These are phyloP conservation scores for Pammene fasciana DNA, from an alignment of 2,888 invertebrate genomes.

Conservation along the genomic window DNA sequence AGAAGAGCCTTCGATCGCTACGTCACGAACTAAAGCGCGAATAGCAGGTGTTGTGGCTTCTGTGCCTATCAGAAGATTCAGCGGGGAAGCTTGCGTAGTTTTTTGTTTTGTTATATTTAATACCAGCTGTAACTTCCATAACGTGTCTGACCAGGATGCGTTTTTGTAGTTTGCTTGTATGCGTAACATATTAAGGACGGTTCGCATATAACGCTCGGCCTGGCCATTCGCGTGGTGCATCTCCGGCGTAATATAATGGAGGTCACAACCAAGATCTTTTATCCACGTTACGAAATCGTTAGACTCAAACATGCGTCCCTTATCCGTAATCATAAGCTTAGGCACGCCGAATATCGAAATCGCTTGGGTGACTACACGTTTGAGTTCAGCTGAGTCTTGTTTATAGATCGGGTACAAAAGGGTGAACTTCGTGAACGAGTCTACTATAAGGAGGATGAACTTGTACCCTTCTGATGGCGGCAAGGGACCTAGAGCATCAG, in stretches of 20 bases:
- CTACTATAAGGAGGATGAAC: background rate
- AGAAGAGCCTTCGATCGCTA: background rate
- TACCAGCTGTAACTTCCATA: slow-evolving; percentile 15
- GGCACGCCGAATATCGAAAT: background rate
- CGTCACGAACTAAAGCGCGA: slow-evolving; percentile 27
- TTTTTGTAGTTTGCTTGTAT: slow-evolving; percentile 15
- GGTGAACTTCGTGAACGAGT: background rate
- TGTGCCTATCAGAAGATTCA: slow-evolving; percentile 27
- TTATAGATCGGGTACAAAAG: background rate
- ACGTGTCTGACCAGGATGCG: slow-evolving; percentile 1
- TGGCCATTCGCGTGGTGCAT: background rate
- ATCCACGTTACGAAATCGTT: background rate
- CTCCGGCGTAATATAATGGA: background rate
- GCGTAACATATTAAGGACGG: slow-evolving; percentile 44
- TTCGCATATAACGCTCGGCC: slow-evolving; percentile 39
- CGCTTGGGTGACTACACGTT: background rate
- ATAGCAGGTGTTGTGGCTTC: slow-evolving; percentile 31
- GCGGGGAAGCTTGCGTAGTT: slow-evolving; percentile 26
- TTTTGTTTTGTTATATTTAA: slow-evolving; percentile 28
- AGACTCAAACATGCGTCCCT: background rate
- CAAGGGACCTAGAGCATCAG: background rate
- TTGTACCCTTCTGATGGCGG: background rate
- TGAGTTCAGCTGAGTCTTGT: background rate
- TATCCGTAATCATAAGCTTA: background rate
- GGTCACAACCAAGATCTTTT: background rate